Evolutionary conservation across 2,888 invertebrate genomes (phyloP), one percentile per base, ranked within the genome.

Genomic region (Yponomeuta malinellus): DNA sequence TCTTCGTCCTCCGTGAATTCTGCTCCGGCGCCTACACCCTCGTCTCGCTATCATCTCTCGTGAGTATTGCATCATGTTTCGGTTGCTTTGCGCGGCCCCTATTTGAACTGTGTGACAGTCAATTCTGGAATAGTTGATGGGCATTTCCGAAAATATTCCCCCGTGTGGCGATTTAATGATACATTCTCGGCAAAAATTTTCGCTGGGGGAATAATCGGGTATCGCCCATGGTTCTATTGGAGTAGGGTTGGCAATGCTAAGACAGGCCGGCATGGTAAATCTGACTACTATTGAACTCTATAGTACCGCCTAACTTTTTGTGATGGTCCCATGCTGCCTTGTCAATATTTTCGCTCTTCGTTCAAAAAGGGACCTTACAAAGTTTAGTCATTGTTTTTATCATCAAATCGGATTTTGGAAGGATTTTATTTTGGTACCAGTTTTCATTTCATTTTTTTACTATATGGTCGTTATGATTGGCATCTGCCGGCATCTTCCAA

Each of bases 1-100:
- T 94, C 94, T 84, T 94, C 94, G 81, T 93, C 93, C 90, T 92
- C 92, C 91, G 92, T 92, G 90, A 92, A 89, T 82, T 92, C 92
- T 70, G 84, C 88, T 75, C 88, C 90, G 68, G 89, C 84, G 73
- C 87, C 89, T 74, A 82, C 86, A 71, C 79, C 87, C 78, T 84
- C 86, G 78, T 31, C 89, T 79, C 89, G 91, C 76, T 91, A 89
- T 81, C 90, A 89, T 78, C 86, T 90, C 73, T 88, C 91, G 91
- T 91, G 80, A 91, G 91, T 92, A 85, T 76, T 74, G 33, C 33
- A 29, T 69, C n/a, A 29, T 65, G 10, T 65, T 65, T 10, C 10
- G 4, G 9, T 65, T 10, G 12, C 33, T 65, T 29, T 33, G 31
- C 33, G 65, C 3, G 65, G 31, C 31, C 65, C 12, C 65, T 65